Percentiles rank a stretch among this genome's conserved stretches.
Evolutionary conservation across 2,113 vertebrate species (phyloP).

Genomic region (Lophura nycthemera): DNA sequence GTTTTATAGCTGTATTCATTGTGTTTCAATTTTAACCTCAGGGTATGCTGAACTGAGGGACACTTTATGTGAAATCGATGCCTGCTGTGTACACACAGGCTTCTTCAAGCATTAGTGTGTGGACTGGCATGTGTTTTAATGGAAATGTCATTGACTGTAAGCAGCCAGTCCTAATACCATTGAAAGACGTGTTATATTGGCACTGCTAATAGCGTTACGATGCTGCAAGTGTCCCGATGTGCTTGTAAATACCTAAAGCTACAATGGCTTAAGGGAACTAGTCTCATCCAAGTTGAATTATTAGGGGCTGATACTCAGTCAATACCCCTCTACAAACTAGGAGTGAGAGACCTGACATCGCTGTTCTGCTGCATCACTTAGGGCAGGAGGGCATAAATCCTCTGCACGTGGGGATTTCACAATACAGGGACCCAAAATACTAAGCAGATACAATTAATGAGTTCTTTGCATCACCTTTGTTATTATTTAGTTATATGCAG

Average conservation of each 20-base stretch:
- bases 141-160: slow-evolving; percentile 21
- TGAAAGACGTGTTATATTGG: background rate
- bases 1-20: background rate
- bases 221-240: background rate
- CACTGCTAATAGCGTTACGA: background rate
- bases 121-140: slow-evolving; percentile 4
- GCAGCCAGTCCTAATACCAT: background rate
- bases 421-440: background rate
- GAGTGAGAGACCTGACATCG: background rate
- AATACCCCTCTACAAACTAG: background rate
- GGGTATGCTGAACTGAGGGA: background rate
- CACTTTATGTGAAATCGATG: slow-evolving; percentile 3
- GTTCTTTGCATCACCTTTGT: background rate
- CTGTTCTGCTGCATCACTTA: background rate
- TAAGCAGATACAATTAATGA: background rate
- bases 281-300: slow-evolving; percentile 4
- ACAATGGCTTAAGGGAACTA: background rate
- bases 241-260: background rate
- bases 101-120: background rate
- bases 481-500: background rate
- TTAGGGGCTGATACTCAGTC: background rate
- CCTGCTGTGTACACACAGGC: background rate
- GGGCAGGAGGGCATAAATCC: background rate
- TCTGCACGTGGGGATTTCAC: fast-evolving
- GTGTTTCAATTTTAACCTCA: background rate